Percentiles rank a stretch among this genome's conserved stretches.
Conservation (phyloP, 2,113 vertebrate species). For the Sceloporus undulatus region DNA sequence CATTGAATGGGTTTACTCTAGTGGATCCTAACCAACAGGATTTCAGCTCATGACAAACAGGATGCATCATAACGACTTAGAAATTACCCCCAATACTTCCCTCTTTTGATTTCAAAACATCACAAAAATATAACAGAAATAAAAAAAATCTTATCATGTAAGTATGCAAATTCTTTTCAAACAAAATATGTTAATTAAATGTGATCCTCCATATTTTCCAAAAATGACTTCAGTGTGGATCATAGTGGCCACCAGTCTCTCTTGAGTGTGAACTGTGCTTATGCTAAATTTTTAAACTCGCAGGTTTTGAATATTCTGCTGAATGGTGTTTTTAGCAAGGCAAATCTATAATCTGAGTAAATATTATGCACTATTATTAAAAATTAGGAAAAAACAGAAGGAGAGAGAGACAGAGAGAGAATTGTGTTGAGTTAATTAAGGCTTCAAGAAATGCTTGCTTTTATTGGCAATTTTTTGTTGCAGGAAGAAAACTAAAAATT, state of each 20-base stretch:
- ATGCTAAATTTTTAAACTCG: slow-evolving; percentile 63
- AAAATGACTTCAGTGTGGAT: not conserved
- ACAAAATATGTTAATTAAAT: slow-evolving; percentile 24
- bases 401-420: slow-evolving; percentile 66
- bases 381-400: slow-evolving; percentile 73
- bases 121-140: not conserved
- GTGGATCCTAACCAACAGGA: too few relatives aligned
- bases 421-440: slow-evolving; percentile 85
- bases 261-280: slow-evolving; percentile 36
- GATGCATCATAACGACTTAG: not conserved
- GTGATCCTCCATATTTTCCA: not conserved
- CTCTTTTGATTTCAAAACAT: not conserved
- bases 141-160: slow-evolving; percentile 8
- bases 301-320: slow-evolving; percentile 74
- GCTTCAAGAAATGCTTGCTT: slow-evolving; percentile 84
- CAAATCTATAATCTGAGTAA: slow-evolving; percentile 82
- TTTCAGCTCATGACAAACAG: not conserved
- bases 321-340: slow-evolving; percentile 75
- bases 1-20: too few relatives aligned
- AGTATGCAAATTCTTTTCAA: slow-evolving; percentile 27
- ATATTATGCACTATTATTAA: slow-evolving; percentile 82
- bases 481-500: slow-evolving; percentile 86
- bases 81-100: not conserved
- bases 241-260: not conserved
- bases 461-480: slow-evolving; percentile 86